Percentiles rank a stretch among this genome's conserved stretches.
Conservation (phyloP, 2,113 vertebrate genomes). For the Pleuronectes platessa region DNA sequence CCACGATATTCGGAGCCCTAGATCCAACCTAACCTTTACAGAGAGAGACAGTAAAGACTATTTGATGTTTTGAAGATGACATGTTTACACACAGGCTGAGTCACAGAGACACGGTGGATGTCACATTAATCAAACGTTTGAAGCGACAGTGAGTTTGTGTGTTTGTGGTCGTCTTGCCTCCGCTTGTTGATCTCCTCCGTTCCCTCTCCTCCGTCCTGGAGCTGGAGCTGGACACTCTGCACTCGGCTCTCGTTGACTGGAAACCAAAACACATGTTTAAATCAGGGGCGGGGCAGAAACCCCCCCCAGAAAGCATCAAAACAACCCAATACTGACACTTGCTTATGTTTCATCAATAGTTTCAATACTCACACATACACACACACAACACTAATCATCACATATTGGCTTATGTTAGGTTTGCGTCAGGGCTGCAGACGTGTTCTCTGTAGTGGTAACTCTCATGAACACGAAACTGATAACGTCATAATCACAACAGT, state of each 20-base stretch:
- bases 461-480: too few relatives aligned
- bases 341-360: too few relatives aligned
- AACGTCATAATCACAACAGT: neutral
- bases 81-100: neutral
- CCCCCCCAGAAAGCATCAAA: too few relatives aligned
- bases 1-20: neutral
- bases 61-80: neutral
- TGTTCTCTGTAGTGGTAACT: too few relatives aligned
- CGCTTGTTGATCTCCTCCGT: slow-evolving; percentile 72
- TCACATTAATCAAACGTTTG: neutral
- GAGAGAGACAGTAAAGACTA: too few relatives aligned
- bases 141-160: neutral
- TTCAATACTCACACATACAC: too few relatives aligned
- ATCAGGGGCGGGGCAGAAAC: neutral
- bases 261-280: slow-evolving; percentile 15
- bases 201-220: slow-evolving; percentile 62
- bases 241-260: slow-evolving; percentile 74
- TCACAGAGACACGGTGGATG: neutral
- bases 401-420: too few relatives aligned
- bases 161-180: slow-evolving; percentile 53
- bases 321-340: too few relatives aligned
- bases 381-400: too few relatives aligned
- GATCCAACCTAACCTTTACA: neutral
- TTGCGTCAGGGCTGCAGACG: too few relatives aligned
- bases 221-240: slow-evolving; percentile 71